Percentiles rank a stretch among this genome's conserved stretches.
phyloP scores from a whole-genome alignment of 2,797 vertebrate genomes.

The Channa striata region DNA sequence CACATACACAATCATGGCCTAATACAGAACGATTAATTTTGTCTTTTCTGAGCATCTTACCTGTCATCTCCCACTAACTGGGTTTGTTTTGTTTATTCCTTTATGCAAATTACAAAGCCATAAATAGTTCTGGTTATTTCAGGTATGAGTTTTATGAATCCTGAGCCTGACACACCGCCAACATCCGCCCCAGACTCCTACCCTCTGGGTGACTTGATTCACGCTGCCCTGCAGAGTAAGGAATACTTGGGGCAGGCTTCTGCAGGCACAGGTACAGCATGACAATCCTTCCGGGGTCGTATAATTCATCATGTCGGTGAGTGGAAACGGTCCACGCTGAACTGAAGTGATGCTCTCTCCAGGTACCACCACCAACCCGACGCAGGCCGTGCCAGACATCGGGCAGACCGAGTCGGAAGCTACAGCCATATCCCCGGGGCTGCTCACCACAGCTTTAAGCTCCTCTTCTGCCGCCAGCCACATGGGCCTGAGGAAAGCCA shows the following conservation, averaged over 20 bases:
- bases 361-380: constrained; percentile 87
- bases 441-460: constrained; percentile 84
- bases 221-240: constrained; percentile 87
- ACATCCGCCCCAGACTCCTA: constrained; percentile 77
- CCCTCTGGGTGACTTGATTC: constrained; percentile 80
- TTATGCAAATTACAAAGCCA: constrained; percentile 13
- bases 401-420: constrained; percentile 73
- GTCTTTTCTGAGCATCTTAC: not conserved
- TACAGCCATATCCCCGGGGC: constrained; percentile 82
- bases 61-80: not conserved
- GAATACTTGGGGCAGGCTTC: constrained; percentile 81
- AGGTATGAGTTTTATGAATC: constrained; percentile 82
- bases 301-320: not conserved
- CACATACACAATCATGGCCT: not conserved
- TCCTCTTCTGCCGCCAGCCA: constrained; percentile 78
- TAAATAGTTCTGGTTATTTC: constrained; percentile 28
- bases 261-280: constrained; percentile 72
- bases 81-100: not conserved
- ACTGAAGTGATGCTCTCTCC: constrained; percentile 53
- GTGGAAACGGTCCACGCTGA: constrained; percentile 12
- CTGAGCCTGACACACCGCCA: constrained; percentile 75
- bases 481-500: constrained; percentile 65
- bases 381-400: constrained; percentile 82
- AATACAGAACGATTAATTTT: no score
- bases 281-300: not conserved